phyloP scores from a whole-genome alignment of 1,140 invertebrate species.

The Augochlora pura region DNA sequence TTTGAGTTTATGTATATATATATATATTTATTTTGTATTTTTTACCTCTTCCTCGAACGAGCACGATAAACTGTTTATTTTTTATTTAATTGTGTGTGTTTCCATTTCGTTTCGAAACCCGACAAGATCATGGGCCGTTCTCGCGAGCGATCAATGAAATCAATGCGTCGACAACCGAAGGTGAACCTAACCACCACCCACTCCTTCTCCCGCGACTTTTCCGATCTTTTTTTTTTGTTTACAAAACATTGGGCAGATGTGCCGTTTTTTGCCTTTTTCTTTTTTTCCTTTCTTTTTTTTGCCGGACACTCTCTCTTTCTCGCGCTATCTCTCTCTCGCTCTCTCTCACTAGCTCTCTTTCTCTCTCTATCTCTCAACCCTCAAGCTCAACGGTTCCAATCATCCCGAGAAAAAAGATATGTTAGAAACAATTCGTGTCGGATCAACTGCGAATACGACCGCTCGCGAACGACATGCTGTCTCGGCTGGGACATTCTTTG shows the following conservation, averaged over 20 bases:
- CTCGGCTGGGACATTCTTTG: conserved; percentile 52
- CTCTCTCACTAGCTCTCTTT: no score
- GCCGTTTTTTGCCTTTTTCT: no score
- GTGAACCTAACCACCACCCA: conserved; percentile 14
- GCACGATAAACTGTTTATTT: not conserved
- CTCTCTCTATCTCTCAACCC: not conserved
- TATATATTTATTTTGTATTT: not conserved
- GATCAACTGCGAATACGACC: conserved; percentile 36
- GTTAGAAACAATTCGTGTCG: conserved; percentile 10
- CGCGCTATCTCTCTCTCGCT: no score
- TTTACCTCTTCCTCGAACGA: not conserved
- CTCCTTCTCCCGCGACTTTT: conserved; percentile 34
- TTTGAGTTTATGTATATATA: not conserved
- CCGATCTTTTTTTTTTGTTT: not conserved
- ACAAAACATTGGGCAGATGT: not conserved
- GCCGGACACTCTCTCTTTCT: no score
- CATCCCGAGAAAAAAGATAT: conserved; percentile 29
- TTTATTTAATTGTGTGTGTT: not conserved
- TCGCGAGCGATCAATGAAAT: conserved; percentile 62
- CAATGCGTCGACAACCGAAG: conserved; percentile 8
- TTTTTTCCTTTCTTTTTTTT: no score
- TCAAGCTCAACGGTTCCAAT: not conserved
- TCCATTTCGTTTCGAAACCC: conserved; percentile 33
- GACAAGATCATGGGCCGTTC: conserved; percentile 49
- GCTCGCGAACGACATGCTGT: conserved; percentile 55